Percentiles rank a stretch among this genome's conserved stretches.
phyloP scores from a whole-genome alignment of 2,113 vertebrate species.

The Trogon melanurus region DNA sequence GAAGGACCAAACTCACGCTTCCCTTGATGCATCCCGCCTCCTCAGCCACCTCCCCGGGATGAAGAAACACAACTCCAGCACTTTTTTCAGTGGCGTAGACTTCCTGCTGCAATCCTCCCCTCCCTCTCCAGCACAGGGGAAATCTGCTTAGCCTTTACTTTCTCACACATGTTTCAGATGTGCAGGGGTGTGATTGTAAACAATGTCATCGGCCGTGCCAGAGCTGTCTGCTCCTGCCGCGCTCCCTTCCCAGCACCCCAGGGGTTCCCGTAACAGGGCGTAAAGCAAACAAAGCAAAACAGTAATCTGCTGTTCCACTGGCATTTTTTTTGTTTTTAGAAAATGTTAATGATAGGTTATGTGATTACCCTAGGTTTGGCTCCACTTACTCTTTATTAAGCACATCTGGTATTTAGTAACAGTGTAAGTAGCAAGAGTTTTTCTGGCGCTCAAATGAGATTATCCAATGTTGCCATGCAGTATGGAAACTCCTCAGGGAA shows the following conservation, averaged over 20 bases:
- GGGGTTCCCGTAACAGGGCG: constrained; percentile 80
- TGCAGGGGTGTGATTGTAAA: constrained; percentile 77
- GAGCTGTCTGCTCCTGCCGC: constrained; percentile 65
- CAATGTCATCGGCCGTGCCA: constrained; percentile 68
- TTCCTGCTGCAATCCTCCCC: constrained; percentile 52
- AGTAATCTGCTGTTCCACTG: constrained; percentile 79
- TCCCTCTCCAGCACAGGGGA: constrained; percentile 1
- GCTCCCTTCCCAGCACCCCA: constrained; percentile 75
- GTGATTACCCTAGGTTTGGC: constrained; percentile 82
- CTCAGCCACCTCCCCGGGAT: background rate
- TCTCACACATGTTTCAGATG: constrained; percentile 78
- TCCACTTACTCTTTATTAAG: constrained; percentile 80
- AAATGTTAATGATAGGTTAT: constrained; percentile 89
- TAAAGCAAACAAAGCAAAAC: constrained; percentile 83
- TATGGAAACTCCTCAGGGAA: constrained; percentile 88
- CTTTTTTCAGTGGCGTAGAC: constrained; percentile 43
- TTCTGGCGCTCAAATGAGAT: constrained; percentile 81
- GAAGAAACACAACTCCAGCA: constrained; percentile 49
- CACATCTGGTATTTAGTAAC: constrained; percentile 91
- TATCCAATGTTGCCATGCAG: constrained; percentile 84
- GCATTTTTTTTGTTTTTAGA: constrained; percentile 80
- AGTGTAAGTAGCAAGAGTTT: constrained; percentile 88
- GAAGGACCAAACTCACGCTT: background rate
- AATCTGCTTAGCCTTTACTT: constrained; percentile 71
- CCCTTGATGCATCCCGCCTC: background rate